Base-by-base conservation (phyloP, 2,888 invertebrate genomes). In the Lacanobia oleracea region DNA sequence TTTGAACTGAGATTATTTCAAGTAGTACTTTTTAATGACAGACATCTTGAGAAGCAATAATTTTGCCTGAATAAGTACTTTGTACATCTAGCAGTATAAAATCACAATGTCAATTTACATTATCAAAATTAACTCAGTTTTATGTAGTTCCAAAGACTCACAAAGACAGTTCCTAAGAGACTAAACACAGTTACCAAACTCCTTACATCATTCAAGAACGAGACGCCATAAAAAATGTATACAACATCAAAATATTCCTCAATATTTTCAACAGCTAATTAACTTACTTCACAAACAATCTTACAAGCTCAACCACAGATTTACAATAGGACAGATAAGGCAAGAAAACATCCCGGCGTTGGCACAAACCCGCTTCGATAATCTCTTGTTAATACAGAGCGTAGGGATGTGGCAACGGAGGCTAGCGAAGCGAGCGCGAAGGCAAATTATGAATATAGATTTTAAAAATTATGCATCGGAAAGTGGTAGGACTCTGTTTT, bases 341-440 rank as follows among this genome's bases (percentile, higher is more conserved):
- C 72, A 53, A 57, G 64, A 70, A 66, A 67, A 62, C 56, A 75
- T 69, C 66, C 51, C 82, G 57, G 66, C 66, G 73, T 61, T 72
- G 77, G 61, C 79, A 57, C 45, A 63, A 62, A 67, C 78, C 63
- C 78, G 75, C 54, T 64, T 67, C 83, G 82, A 88, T 88, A 87
- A 89, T 89, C 89, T 87, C 75, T 86, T 70, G 82, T 85, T 87
- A 89, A 89, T 87, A 82, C 84, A 75, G 72, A 76, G 68, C 84
- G 68, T 84, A 59, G 59, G 40, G 59, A 21, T 59, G 59, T 57
- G 14, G 12, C 10, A 21, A 21, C 12, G 4, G 21, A 21, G 21
- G 21, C 21, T 12, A 8, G 6, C 14, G 2, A 18, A 18, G 18
- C 10, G 18, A 6, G 5, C 4, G 33, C 10, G 18, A 6, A 33